Conservation (phyloP, 2,797 vertebrate species). For the Odontamblyopus rebecca region DNA sequence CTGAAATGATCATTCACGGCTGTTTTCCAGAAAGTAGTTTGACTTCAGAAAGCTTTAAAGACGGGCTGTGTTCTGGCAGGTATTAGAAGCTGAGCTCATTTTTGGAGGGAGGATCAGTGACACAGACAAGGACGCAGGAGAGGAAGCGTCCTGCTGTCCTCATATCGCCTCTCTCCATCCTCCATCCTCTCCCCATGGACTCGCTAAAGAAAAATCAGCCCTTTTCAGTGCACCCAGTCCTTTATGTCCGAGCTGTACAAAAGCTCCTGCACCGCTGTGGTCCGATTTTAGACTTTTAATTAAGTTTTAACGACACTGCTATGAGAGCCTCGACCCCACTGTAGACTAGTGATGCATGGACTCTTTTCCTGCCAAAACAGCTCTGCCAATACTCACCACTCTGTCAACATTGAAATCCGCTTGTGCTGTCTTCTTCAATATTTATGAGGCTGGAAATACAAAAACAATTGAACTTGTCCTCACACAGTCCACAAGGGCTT, state of each 20-base stretch:
- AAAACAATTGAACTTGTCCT: constrained; percentile 3
- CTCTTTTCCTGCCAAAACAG: constrained; percentile 29
- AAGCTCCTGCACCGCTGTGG: background rate
- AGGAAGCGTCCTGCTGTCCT: constrained; percentile 29
- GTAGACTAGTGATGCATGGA: constrained; percentile 13
- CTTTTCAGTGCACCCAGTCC: constrained; percentile 26
- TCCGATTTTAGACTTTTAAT: constrained; percentile 5
- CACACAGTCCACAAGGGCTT: background rate
- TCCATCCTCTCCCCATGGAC: constrained; percentile 9
- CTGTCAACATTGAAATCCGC: constrained; percentile 21
- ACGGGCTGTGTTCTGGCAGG: constrained; percentile 17
- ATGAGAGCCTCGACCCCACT: background rate
- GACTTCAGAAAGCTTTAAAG: constrained; percentile 30
- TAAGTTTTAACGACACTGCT: constrained; percentile 4
- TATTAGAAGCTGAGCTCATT: constrained; percentile 36
- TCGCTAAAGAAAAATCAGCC: constrained; percentile 33
- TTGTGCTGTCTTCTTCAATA: constrained; percentile 8
- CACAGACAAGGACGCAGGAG: constrained; percentile 36
- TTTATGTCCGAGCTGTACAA: constrained; percentile 10
- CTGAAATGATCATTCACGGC: constrained; percentile 29
- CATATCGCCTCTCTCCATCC: constrained; percentile 19
- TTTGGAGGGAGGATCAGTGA: constrained; percentile 18
- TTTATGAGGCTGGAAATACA: constrained; percentile 14
- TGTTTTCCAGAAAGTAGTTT: constrained; percentile 24
- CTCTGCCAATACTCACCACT: constrained; percentile 20